phyloP scores from a whole-genome alignment of 2,888 invertebrate genomes.

The Eretmocerus hayati region DNA sequence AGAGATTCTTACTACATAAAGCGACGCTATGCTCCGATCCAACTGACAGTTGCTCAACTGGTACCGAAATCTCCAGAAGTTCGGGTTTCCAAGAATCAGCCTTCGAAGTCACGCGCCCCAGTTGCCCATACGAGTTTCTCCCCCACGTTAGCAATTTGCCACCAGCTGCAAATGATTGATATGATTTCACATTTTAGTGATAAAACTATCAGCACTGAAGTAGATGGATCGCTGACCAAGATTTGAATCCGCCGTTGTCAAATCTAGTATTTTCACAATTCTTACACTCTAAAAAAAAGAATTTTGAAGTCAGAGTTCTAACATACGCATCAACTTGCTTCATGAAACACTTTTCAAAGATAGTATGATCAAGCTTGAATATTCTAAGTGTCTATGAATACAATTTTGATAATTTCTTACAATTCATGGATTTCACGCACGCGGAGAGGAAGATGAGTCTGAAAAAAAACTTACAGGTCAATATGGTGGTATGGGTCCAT shows the following conservation, averaged over 20 bases:
- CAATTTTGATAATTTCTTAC: too few relatives aligned
- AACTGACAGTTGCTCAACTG: slow-evolving; percentile 51
- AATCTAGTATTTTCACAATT: too few relatives aligned
- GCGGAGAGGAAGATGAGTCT: neutral
- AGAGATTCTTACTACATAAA: slow-evolving; percentile 34
- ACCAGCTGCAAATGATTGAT: slow-evolving; percentile 43
- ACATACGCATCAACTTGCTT: too few relatives aligned
- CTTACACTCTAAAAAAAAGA: too few relatives aligned
- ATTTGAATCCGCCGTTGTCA: too few relatives aligned
- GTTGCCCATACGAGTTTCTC: slow-evolving; percentile 72
- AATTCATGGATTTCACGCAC: too few relatives aligned
- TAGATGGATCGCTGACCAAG: too few relatives aligned
- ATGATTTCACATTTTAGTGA: too few relatives aligned
- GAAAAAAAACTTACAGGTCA: slow-evolving; percentile 30
- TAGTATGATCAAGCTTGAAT: neutral
- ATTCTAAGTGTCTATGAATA: too few relatives aligned
- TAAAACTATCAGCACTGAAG: too few relatives aligned
- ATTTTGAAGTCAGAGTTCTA: too few relatives aligned
- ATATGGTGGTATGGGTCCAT: slow-evolving; percentile 67
- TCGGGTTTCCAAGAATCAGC: slow-evolving; percentile 23
- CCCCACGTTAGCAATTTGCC: slow-evolving; percentile 68
- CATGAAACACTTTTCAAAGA: neutral
- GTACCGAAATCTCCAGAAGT: slow-evolving; percentile 40
- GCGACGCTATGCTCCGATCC: slow-evolving; percentile 78
- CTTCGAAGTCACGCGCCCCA: slow-evolving; percentile 48